These are phyloP conservation scores for Psittacula echo DNA, from an alignment of 2,797 vertebrate genomes.

Conservation along the genomic window DNA sequence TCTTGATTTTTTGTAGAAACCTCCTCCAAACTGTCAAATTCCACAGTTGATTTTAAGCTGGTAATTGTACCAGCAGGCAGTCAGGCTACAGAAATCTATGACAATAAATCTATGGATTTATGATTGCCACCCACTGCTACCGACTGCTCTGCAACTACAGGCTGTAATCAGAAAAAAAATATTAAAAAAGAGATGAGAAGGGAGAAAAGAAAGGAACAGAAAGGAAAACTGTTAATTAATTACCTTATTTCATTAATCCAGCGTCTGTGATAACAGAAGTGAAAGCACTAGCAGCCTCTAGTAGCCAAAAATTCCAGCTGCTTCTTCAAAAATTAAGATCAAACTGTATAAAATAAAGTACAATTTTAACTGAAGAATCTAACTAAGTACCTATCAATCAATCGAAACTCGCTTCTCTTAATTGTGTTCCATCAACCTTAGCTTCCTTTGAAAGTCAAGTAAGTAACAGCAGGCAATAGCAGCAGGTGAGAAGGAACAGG, in stretches of 20 bases:
- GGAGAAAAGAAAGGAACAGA: background rate
- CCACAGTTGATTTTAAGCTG: conserved; percentile 10
- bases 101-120: conserved; percentile 36
- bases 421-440: conserved; percentile 18
- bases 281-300: background rate
- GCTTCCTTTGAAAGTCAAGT: conserved; percentile 42
- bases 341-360: background rate
- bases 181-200: background rate
- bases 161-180: background rate
- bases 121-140: background rate
- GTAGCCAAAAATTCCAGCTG: background rate
- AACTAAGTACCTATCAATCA: background rate
- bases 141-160: background rate
- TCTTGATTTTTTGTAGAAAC: background rate
- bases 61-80: conserved; percentile 3
- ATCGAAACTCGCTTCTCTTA: background rate
- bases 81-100: background rate
- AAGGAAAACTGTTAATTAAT: background rate
- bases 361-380: background rate
- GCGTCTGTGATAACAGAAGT: background rate
- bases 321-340: background rate
- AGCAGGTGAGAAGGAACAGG: conserved; percentile 45
- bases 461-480: conserved; percentile 10
- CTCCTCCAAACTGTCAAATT: background rate
- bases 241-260: background rate